Evolutionary conservation across 2,797 vertebrate species (phyloP).

Genomic region (Clarias fuscus): DNA sequence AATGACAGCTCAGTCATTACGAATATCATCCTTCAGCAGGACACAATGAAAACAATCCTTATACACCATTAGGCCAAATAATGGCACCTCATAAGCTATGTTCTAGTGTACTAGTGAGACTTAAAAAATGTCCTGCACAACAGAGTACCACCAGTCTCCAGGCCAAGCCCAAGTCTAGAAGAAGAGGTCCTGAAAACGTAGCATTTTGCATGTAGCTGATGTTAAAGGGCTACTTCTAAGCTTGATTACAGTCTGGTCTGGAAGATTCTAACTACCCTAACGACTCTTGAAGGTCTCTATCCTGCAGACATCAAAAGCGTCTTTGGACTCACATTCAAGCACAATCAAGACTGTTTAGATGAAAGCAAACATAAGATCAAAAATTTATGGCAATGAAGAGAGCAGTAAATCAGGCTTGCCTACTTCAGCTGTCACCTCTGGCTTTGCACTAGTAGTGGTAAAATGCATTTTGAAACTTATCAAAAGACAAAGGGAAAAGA

Average conservation of each 20-base stretch:
- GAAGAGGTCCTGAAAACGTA: too few relatives aligned
- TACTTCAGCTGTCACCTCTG: background rate
- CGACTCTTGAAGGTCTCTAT: background rate
- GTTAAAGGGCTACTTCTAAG: background rate
- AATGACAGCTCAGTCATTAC: background rate
- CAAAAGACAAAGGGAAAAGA: background rate
- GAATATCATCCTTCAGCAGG: background rate
- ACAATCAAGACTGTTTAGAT: background rate
- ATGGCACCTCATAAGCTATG: background rate
- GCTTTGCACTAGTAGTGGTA: background rate
- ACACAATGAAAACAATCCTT: background rate
- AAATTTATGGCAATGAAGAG: background rate
- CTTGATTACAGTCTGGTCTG: background rate
- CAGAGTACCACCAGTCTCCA: background rate
- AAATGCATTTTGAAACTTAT: background rate
- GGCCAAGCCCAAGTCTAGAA: background rate
- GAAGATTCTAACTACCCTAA: background rate
- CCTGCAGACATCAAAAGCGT: background rate
- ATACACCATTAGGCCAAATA: background rate
- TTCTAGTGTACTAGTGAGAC: background rate
- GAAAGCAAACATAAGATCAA: background rate
- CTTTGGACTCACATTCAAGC: background rate
- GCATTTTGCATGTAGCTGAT: background rate
- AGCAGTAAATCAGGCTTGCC: too few relatives aligned
- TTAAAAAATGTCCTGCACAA: background rate